Evolutionary conservation across 2,113 vertebrate species (phyloP).

Genomic region (Mus spicilegus): DNA sequence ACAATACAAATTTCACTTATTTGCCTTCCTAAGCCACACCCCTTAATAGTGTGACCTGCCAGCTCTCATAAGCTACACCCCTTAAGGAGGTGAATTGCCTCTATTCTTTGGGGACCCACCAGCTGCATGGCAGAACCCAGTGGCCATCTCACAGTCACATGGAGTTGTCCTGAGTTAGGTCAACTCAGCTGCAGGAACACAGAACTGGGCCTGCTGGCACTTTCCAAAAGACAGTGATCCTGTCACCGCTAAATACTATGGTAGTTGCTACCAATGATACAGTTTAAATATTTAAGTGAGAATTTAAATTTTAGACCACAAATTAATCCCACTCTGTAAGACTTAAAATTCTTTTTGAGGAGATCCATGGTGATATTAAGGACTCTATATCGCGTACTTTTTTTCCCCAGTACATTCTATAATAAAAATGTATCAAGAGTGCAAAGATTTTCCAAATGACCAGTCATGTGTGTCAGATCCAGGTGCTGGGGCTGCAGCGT

Average conservation of each 20-base stretch:
- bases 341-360: background rate
- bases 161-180: too few relatives aligned
- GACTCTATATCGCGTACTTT: background rate
- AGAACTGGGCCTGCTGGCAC: background rate
- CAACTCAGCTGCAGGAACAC: background rate
- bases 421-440: background rate
- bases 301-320: too few relatives aligned
- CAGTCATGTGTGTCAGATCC: background rate
- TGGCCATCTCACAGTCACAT: background rate
- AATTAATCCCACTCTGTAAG: background rate
- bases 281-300: background rate
- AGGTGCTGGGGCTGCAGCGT: background rate
- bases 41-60: too few relatives aligned
- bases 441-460: background rate
- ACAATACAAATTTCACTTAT: background rate
- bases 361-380: background rate
- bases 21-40: background rate
- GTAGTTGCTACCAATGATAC: background rate
- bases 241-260: too few relatives aligned
- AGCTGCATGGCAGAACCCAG: background rate
- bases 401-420: background rate
- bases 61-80: background rate
- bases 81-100: background rate
- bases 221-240: background rate
- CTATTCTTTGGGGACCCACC: background rate